phyloP scores from a whole-genome alignment of 2,888 invertebrate species.

The Muscina levida region DNA sequence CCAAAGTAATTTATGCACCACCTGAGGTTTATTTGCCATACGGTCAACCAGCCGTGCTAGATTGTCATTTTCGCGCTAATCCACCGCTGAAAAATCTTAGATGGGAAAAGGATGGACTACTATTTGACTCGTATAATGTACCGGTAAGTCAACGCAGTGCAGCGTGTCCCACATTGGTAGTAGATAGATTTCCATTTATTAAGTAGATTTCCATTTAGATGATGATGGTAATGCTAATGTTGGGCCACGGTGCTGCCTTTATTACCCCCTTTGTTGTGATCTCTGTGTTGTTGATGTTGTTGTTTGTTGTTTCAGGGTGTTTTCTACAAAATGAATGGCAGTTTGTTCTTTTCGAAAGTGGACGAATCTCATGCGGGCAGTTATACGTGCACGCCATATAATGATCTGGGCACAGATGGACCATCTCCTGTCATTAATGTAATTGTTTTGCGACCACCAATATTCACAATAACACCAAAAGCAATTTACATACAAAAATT shows the following conservation, averaged over 20 bases:
- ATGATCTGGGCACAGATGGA: slow-evolving; percentile 91
- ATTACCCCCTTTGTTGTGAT: slow-evolving; percentile 20
- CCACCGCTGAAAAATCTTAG: slow-evolving; percentile 93
- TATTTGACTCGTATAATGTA: slow-evolving; percentile 94
- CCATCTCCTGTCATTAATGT: slow-evolving; percentile 92
- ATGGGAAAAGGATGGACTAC: slow-evolving; percentile 96
- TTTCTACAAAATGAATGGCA: slow-evolving; percentile 91
- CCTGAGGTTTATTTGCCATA: slow-evolving; percentile 91
- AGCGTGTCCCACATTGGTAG: not conserved
- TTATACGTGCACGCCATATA: slow-evolving; percentile 95
- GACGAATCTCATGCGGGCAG: slow-evolving; percentile 91
- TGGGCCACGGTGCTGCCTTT: slow-evolving; percentile 27
- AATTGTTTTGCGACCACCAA: slow-evolving; percentile 91
- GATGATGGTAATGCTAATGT: not conserved
- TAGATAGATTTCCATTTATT: not conserved
- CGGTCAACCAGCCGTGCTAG: slow-evolving; percentile 90
- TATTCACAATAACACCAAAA: slow-evolving; percentile 89
- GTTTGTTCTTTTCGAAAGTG: slow-evolving; percentile 90
- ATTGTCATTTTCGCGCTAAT: slow-evolving; percentile 95
- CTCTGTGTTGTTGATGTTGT: slow-evolving; percentile 9
- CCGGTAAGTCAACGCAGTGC: slow-evolving; percentile 78
- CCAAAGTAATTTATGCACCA: slow-evolving; percentile 93
- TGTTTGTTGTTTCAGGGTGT: slow-evolving; percentile 82
- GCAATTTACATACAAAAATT: slow-evolving; percentile 91
- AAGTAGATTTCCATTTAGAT: not conserved